Conservation (phyloP, 64 coral and sea anemone genomes). For the Montipora cactus region DNA sequence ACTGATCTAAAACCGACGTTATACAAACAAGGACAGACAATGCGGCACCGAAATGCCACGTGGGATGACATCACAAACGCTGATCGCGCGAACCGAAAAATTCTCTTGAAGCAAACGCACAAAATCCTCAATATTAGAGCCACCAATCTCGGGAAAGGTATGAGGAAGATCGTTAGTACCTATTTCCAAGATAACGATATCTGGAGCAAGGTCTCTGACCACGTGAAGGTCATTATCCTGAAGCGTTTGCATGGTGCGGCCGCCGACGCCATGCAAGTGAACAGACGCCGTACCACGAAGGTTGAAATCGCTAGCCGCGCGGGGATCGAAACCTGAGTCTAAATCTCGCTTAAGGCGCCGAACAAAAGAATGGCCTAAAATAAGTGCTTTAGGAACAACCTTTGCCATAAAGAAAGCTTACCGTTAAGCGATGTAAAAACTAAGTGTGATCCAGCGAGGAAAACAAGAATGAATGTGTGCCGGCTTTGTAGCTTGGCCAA, state of each 20-base stretch:
- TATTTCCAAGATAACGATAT: conserved; percentile 22
- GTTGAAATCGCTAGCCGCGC: background rate
- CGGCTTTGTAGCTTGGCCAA: too few species aligned
- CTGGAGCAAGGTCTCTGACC: background rate
- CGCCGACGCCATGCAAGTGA: background rate
- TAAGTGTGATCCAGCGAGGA: too few species aligned
- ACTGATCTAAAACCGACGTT: background rate
- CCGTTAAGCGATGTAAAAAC: too few species aligned
- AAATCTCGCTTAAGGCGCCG: background rate
- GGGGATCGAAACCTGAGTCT: background rate
- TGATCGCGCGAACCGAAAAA: background rate
- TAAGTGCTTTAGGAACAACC: background rate
- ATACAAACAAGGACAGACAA: background rate
- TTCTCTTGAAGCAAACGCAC: background rate
- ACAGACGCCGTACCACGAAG: background rate
- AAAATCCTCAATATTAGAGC: conserved; percentile 19
- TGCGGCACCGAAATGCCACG: background rate
- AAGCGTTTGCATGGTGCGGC: background rate
- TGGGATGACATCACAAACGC: background rate
- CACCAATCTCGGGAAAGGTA: background rate
- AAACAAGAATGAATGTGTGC: too few species aligned
- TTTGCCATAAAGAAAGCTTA: too few species aligned
- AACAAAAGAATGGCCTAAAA: conserved; percentile 2
- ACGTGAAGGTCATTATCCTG: background rate
- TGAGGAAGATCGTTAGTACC: conserved; percentile 9